A percentile compares a stretch with the other conserved stretches of the same genome.
Evolutionary conservation across 2,888 invertebrate species (phyloP).

Genomic region (Eupithecia dodoneata): DNA sequence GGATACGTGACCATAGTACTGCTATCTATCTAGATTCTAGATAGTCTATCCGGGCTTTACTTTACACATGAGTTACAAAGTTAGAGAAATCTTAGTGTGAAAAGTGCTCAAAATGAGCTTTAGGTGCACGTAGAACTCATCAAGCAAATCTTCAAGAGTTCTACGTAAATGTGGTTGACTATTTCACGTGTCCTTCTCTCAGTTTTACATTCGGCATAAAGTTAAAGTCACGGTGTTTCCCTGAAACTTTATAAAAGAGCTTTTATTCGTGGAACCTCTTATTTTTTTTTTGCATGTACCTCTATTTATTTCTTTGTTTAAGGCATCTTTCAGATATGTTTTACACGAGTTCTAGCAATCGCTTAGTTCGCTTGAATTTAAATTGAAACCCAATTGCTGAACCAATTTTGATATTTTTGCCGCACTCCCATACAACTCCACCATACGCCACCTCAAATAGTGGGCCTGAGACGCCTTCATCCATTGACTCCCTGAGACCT

Average conservation of each 20-base stretch:
- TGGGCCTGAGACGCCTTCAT: background rate
- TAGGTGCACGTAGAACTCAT: background rate
- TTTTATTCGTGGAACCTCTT: background rate
- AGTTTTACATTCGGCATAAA: conserved; percentile 72
- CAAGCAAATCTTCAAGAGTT: background rate
- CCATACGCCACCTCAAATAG: too few species aligned
- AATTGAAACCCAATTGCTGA: background rate
- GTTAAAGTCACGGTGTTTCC: conserved; percentile 70
- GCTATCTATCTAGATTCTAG: background rate
- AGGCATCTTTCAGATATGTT: background rate
- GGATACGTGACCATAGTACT: background rate
- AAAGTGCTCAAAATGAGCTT: background rate
- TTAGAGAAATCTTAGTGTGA: background rate
- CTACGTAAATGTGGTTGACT: conserved; percentile 43
- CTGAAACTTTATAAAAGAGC: background rate
- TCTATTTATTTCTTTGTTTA: background rate
- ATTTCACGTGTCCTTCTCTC: conserved; percentile 68
- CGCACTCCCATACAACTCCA: background rate
- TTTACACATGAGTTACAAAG: background rate
- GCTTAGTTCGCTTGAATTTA: background rate
- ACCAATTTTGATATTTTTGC: background rate
- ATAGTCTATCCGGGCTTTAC: background rate
- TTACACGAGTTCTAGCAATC: too few species aligned
- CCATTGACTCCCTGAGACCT: background rate
- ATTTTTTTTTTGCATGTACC: background rate